Evolutionary conservation across 2,888 invertebrate species (phyloP).

Genomic region (Allolobophora icterica): DNA sequence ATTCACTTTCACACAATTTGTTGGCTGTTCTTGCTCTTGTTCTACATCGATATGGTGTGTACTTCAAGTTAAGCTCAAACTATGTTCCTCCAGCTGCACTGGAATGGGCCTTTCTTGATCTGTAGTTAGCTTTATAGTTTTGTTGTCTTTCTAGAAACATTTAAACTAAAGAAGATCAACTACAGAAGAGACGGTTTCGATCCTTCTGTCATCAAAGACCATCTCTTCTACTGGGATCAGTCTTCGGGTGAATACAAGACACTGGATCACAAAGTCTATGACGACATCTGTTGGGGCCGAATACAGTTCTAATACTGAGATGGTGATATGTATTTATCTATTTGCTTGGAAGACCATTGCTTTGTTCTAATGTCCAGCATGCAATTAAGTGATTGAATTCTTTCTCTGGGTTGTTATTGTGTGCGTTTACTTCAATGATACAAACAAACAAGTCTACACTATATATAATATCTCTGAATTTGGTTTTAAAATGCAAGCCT

Average conservation of each 20-base stretch:
- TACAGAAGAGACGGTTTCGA: conserved; percentile 86
- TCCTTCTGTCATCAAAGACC: conserved; percentile 70
- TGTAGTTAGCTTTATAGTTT: not conserved
- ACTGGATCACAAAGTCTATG: conserved; percentile 76
- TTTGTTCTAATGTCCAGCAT: not conserved
- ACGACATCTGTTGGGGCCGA: conserved; percentile 76
- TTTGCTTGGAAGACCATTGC: not conserved
- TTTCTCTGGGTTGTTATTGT: not conserved
- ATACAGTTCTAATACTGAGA: conserved; percentile 54
- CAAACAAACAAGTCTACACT: not conserved
- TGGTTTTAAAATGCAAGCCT: no score
- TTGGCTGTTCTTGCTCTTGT: not conserved
- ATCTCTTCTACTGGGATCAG: conserved; percentile 77
- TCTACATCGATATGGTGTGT: not conserved
- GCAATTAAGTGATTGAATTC: not conserved
- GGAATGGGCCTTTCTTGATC: not conserved
- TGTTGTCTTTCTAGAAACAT: conserved; percentile 77
- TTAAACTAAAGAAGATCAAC: conserved; percentile 88
- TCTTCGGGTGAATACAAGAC: conserved; percentile 75
- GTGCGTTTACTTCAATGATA: not conserved
- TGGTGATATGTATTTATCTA: not conserved
- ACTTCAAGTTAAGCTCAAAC: not conserved
- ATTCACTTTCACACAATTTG: not conserved
- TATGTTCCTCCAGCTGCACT: not conserved
- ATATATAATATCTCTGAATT: not conserved